Percentiles rank a stretch among this genome's conserved stretches.
These are phyloP conservation scores for Philaethria dido DNA, from an alignment of 2,888 invertebrate species.

Conservation along the genomic window DNA sequence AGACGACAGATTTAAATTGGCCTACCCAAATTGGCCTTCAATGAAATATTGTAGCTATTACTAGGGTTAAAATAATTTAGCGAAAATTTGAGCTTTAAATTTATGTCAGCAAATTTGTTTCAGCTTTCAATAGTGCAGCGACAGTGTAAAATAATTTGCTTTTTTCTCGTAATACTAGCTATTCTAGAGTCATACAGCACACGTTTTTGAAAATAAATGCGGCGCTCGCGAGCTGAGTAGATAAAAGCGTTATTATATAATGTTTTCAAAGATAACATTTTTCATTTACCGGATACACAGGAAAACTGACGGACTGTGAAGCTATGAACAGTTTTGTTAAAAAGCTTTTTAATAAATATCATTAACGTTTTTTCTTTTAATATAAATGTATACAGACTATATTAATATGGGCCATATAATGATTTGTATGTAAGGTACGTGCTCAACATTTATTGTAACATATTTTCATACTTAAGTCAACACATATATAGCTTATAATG, in stretches of 20 bases:
- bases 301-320: slow-evolving; percentile 17
- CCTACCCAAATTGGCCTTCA: slow-evolving; percentile 56
- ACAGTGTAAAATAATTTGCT: slow-evolving; percentile 22
- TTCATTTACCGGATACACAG: slow-evolving; percentile 23
- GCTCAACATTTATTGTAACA: neutral
- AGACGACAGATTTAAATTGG: slow-evolving; percentile 71
- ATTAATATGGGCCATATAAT: neutral
- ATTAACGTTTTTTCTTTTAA: neutral
- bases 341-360: slow-evolving; percentile 16
- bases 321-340: slow-evolving; percentile 16
- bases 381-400: neutral
- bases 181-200: slow-evolving; percentile 24
- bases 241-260: slow-evolving; percentile 36
- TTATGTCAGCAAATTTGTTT: slow-evolving; percentile 18
- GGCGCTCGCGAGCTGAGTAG: slow-evolving; percentile 30
- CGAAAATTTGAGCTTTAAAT: slow-evolving; percentile 20
- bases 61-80: slow-evolving; percentile 39
- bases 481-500: neutral
- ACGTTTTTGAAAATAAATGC: slow-evolving; percentile 34
- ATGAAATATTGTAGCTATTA: slow-evolving; percentile 44
- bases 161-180: slow-evolving; percentile 23
- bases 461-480: neutral
- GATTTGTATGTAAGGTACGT: neutral
- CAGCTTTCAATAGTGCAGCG: neutral
- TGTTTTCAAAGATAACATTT: slow-evolving; percentile 28